A percentile compares a stretch with the other conserved stretches of the same genome.
Conservation (phyloP, 2,888 invertebrate species). For the Chymomyza caudatula region DNA sequence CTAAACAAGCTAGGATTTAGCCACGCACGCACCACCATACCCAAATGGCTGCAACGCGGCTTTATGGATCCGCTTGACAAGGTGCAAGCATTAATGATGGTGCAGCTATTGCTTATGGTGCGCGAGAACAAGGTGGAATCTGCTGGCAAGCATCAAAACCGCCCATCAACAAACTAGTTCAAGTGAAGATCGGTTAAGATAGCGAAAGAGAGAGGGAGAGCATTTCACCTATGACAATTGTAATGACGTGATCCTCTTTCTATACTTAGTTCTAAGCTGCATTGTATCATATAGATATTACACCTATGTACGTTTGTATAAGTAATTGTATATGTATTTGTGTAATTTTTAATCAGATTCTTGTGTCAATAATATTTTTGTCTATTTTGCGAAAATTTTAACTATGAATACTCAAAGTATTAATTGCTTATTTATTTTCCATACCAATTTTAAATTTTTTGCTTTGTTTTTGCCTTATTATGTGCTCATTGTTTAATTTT, state of each 20-base stretch:
- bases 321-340: constrained; percentile 19
- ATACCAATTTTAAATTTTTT: neutral
- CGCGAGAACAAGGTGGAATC: constrained; percentile 79
- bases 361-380: neutral
- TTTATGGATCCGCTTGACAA: constrained; percentile 98
- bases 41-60: constrained; percentile 99
- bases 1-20: constrained; percentile 97
- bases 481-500: constrained; percentile 38
- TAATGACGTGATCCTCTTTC: neutral
- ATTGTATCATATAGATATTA: constrained; percentile 6
- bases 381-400: neutral
- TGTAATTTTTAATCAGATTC: neutral
- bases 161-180: constrained; percentile 47
- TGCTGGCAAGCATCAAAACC: constrained; percentile 39
- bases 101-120: constrained; percentile 83
- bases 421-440: neutral
- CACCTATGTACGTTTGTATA: constrained; percentile 27
- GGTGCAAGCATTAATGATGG: constrained; percentile 88
- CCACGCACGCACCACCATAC: constrained; percentile 98
- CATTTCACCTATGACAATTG: constrained; percentile 48
- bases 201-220: constrained; percentile 24
- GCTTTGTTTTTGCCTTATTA: constrained; percentile 2
- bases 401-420: constrained; percentile 1
- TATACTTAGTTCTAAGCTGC: neutral
- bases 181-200: neutral